Base-by-base conservation (phyloP, 2,888 invertebrate genomes). In the Scaptomyza parva region DNA sequence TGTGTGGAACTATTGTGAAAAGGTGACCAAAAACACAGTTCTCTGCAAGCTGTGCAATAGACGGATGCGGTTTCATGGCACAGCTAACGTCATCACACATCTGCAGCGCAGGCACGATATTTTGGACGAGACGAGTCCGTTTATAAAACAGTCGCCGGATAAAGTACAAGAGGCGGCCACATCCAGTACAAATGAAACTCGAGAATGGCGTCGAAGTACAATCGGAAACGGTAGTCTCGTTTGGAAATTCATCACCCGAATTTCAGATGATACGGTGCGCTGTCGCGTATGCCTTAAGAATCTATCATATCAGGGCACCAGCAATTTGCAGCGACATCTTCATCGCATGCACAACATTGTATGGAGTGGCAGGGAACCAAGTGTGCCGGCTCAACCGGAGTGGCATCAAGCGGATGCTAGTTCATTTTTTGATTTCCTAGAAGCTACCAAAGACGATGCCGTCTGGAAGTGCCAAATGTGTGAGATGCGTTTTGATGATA, bases 31-130 rank as follows among this genome's bases (percentile, higher is more conserved):
- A 12, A 83, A 83, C 35, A 76, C 70, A 5, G 88, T 88, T 12
- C 79, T 80, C 3, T 89, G 89, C 39, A 81, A 71, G 30, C 61
- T 89, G 3, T 89, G 89, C 47, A 75, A 70, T 9, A 76, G 87
- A 57, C 54, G 70, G 0, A 89, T 89, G 89, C 84, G 79, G 3
- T 89, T 88, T 43, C 89, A 89, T 65, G 89, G 89, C 20, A 89
- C 89, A 1, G 89, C 89, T 12, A 89, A 89, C 53, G 86, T 89
- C 2, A 89, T 89, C 11, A 87, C 89, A 3, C 89, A 89, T 55
- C 58, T 89, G 24, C 88, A 88, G 41, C 79, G 88, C 1, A 70
- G 69, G 18, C 89, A 89, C 39, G 79, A 84, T 48, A 86, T 89
- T 17, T 55, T 83, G 41, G 77, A 60, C 5, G 61, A 76, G 14